Evolutionary conservation across 2,888 invertebrate species (phyloP).

Genomic region (Sesamia inferens): DNA sequence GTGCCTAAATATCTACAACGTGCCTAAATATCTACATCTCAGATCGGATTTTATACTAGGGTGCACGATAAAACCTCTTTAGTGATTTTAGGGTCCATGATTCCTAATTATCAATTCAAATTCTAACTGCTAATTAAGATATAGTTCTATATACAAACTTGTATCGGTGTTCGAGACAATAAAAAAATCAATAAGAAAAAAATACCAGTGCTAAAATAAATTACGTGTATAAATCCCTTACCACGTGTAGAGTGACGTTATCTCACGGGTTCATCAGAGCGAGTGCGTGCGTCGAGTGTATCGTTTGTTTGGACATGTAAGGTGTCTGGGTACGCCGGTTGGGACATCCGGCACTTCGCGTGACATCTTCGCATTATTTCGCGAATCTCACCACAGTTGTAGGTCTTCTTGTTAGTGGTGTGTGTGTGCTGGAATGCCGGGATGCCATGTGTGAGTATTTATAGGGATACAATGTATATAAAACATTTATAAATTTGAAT

Average conservation of each 20-base stretch:
- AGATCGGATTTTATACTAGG: too few relatives aligned
- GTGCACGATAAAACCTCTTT: too few relatives aligned
- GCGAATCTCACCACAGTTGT: conserved; percentile 48
- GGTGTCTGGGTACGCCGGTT: conserved; percentile 44
- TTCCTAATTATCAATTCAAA: neutral
- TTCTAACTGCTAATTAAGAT: conserved; percentile 28
- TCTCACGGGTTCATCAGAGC: conserved; percentile 57
- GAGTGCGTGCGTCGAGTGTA: conserved; percentile 55
- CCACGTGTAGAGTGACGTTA: conserved; percentile 60
- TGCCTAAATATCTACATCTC: neutral
- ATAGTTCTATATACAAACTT: conserved; percentile 7
- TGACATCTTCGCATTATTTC: conserved; percentile 64
- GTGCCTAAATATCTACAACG: neutral
- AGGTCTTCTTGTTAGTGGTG: conserved; percentile 58
- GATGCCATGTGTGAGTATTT: conserved; percentile 34
- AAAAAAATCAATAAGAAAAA: conserved; percentile 1
- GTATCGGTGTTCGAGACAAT: neutral
- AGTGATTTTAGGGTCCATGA: neutral
- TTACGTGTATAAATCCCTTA: conserved; percentile 60
- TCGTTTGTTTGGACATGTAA: conserved; percentile 54
- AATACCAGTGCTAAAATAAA: conserved; percentile 55
- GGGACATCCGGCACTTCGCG: conserved; percentile 67
- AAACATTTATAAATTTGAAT: neutral
- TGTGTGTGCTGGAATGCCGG: conserved; percentile 56
- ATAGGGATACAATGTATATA: neutral